Evolutionary conservation across 1,140 invertebrate species (phyloP), one percentile per base, ranked within the genome.

Genomic region (Apis cerana): DNA sequence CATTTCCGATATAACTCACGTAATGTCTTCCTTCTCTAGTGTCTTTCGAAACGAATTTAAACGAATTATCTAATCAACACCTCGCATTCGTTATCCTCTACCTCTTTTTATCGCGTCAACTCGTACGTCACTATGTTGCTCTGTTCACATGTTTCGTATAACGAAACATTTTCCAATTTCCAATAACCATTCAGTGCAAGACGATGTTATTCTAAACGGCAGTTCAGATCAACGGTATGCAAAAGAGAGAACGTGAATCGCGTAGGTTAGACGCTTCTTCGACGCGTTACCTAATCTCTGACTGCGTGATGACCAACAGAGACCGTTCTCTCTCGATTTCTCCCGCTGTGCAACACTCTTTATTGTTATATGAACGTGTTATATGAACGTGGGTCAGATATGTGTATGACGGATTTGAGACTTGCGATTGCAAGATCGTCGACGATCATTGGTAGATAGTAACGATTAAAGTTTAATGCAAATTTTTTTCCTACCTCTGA

Each of bases 221-320:
- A 33, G 10, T 65, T 19, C 7, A 1, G 17, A 10, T 33, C 3
- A 17, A 27, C 23, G 33, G n/a, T 19, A 19, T 43, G 11, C 21
- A 10, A 62, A 62, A 23, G n/a, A 62, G 23, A 50, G 48, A n/a
- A 9, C 13, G 23, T 21, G 17, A 33, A 52, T 33, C 17, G 70
- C 70, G 10, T 12, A 17, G 54, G 23, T 12, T 71, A 17, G 33
- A 33, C 64, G 70, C 19, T 72, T 54, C 27, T 54, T 27, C 23
- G 33, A 23, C 17, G n/a, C 8, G 62, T 76, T 65, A 76, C 75
- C 75, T 77, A 77, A 67, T 77, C 64, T 17, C 52, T 1, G 52
- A 67, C 48, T 59, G n/a, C 58, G 72, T 64, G 59, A 62, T 59
- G 5, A 17, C 15, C 43, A 23, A 15, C 58, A 23, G 10, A n/a